Evolutionary conservation across 2,797 vertebrate species (phyloP).

Genomic region (Paratrypauchen microcephalus): DNA sequence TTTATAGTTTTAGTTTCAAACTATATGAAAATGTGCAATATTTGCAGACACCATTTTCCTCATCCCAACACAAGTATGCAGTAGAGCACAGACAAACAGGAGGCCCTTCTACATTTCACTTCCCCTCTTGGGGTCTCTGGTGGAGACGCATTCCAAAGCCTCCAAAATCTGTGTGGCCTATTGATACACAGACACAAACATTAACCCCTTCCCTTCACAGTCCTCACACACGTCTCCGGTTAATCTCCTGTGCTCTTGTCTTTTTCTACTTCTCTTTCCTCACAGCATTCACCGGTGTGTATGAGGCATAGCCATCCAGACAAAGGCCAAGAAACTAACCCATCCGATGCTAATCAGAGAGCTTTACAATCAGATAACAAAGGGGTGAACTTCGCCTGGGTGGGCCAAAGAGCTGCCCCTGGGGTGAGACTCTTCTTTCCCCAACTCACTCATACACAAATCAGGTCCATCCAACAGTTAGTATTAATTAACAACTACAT

Average conservation of each 20-base stretch:
- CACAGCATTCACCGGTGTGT: constrained; percentile 46
- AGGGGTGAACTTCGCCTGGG: constrained; percentile 78
- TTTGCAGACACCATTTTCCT: neutral
- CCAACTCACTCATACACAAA: constrained; percentile 17
- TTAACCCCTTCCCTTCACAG: constrained; percentile 41
- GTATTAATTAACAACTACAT: constrained; percentile 3
- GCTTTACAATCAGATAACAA: constrained; percentile 79
- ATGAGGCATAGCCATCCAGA: constrained; percentile 37
- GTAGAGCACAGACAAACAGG: neutral
- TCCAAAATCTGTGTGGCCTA: constrained; percentile 49
- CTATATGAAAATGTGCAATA: neutral
- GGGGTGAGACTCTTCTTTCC: constrained; percentile 25
- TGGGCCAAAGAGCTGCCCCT: constrained; percentile 57
- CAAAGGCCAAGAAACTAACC: constrained; percentile 53
- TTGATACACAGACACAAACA: constrained; percentile 49
- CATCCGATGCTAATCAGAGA: constrained; percentile 73
- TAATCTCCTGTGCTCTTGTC: constrained; percentile 36
- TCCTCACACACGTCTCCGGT: constrained; percentile 14
- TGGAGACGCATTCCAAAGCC: constrained; percentile 45
- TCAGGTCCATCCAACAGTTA: neutral
- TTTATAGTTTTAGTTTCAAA: neutral
- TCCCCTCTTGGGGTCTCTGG: constrained; percentile 35
- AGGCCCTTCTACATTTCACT: constrained; percentile 19
- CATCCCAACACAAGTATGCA: constrained; percentile 5
- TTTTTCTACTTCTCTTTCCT: constrained; percentile 32